Conservation (phyloP, 92 coral and sea anemone species). For the Actinernus sp. region DNA sequence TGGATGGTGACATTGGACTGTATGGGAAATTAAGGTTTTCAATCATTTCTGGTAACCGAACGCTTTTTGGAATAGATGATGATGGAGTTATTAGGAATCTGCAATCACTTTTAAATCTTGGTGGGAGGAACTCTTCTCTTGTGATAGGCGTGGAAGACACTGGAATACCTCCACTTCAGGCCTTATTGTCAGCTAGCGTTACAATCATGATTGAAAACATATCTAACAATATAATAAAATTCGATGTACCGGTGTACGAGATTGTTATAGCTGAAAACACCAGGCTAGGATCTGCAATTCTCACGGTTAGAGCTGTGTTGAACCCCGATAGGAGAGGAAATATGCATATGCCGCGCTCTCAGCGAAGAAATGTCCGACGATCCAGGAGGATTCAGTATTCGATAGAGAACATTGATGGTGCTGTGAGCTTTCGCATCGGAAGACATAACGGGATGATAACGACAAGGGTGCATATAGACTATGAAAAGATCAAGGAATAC, state of each 20-base stretch:
- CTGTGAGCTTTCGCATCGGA: constrained; percentile 38
- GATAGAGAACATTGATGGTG: constrained; percentile 56
- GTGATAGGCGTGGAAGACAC: constrained; percentile 66
- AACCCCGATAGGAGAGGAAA: constrained; percentile 38
- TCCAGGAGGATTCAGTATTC: constrained; percentile 61
- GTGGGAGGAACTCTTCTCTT: constrained; percentile 51
- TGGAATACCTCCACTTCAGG: constrained; percentile 68
- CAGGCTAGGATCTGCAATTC: constrained; percentile 61
- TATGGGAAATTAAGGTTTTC: constrained; percentile 67
- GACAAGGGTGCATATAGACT: constrained; percentile 54
- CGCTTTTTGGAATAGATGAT: constrained; percentile 68
- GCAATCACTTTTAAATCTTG: constrained; percentile 37
- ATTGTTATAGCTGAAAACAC: constrained; percentile 70
- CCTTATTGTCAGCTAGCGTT: constrained; percentile 55
- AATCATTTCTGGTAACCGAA: constrained; percentile 47
- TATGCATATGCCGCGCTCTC: too few relatives aligned
- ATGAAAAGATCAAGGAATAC: constrained; percentile 67
- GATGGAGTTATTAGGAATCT: constrained; percentile 66
- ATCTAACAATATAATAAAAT: constrained; percentile 62
- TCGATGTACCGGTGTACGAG: constrained; percentile 70
- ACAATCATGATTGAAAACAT: constrained; percentile 43
- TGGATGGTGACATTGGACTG: constrained; percentile 66
- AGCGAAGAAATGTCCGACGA: constrained; percentile 29
- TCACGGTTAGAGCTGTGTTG: constrained; percentile 80
- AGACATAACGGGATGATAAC: constrained; percentile 67